Base-by-base conservation (phyloP, 2,888 invertebrate species). In the Drosophila koepferae region DNA sequence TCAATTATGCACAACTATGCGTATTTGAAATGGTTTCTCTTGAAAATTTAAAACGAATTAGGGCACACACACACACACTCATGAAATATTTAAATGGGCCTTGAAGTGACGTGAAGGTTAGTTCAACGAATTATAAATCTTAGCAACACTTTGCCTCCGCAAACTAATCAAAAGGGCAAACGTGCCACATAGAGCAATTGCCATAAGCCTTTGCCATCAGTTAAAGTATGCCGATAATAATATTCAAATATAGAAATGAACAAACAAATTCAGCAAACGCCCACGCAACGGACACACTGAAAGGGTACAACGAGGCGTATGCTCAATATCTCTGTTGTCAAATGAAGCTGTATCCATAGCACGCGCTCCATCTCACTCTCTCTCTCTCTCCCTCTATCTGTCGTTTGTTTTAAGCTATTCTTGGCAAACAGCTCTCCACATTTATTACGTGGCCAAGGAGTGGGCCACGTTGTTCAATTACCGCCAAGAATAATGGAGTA, bases 401-500 rank as follows among this genome's bases (percentile, higher is more conserved):
- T 76, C 84, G 86, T 81, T 84, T 86, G 75, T 88, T 70, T 63
- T 82, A 78, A 82, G 75, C 78, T 76, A 31, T 73, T 81, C 80
- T 75, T 80, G 72, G 78, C 84, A 81, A 83, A 66, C 74, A 79
- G 59, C 72, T 73, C 68, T 71, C 60, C 49, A 80, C 82, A 87
- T 85, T 86, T 89, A 82, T 87, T 76, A 77, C 72, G 69, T 61
- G 65, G 48, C 77, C 74, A 65, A 70, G 73, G 69, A 76, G 68
- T 61, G 67, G 63, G 78, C 75, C 77, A 86, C 80, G 89, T 81
- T 87, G 86, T 88, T 90, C 87, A 87, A 87, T 87, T 87, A 88
- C 90, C 83, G 86, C 90, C 86, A 88, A 90, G 82, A 90, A 82
- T 73, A 89, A 89, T 88, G 84, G 86, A 69, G 63, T 69, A 53